Conservation (phyloP, 2,113 vertebrate species). For the Micronycteris hirsuta region DNA sequence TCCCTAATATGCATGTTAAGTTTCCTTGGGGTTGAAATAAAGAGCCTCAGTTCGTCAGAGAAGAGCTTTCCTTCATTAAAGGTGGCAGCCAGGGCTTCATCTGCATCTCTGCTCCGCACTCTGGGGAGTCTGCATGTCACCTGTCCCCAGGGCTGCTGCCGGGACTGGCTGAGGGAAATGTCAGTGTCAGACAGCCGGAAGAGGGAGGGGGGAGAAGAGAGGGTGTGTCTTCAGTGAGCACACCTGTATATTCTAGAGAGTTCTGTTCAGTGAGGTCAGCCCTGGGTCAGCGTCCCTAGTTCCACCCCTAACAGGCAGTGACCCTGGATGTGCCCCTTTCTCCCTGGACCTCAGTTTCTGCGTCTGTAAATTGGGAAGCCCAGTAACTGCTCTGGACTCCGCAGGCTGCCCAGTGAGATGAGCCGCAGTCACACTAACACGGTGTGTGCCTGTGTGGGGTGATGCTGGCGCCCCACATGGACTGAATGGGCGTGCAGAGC, state of each 20-base stretch:
- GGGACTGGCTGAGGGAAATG: background rate
- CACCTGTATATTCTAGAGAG: background rate
- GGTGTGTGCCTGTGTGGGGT: accelerated
- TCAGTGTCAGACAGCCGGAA: background rate
- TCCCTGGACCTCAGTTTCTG: background rate
- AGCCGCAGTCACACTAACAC: accelerated
- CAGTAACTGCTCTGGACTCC: background rate
- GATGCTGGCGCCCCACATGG: accelerated
- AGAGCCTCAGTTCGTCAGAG: conserved; percentile 74
- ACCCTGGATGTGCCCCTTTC: background rate
- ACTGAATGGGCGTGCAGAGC: background rate
- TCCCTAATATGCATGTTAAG: conserved; percentile 81
- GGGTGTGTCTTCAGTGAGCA: background rate
- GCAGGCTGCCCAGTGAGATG: background rate
- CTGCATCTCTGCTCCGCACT: conserved; percentile 39
- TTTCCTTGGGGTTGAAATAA: conserved; percentile 78
- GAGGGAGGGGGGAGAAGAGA: accelerated
- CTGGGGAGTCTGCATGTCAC: background rate
- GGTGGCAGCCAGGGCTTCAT: conserved; percentile 61
- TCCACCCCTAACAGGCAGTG: background rate
- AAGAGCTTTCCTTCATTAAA: conserved; percentile 70
- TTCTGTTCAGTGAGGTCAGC: accelerated
- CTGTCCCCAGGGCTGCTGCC: background rate
- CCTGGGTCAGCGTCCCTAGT: accelerated
- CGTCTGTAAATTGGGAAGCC: background rate